Base-by-base conservation (phyloP, 2,888 invertebrate species). In the Hyalella azteca region DNA sequence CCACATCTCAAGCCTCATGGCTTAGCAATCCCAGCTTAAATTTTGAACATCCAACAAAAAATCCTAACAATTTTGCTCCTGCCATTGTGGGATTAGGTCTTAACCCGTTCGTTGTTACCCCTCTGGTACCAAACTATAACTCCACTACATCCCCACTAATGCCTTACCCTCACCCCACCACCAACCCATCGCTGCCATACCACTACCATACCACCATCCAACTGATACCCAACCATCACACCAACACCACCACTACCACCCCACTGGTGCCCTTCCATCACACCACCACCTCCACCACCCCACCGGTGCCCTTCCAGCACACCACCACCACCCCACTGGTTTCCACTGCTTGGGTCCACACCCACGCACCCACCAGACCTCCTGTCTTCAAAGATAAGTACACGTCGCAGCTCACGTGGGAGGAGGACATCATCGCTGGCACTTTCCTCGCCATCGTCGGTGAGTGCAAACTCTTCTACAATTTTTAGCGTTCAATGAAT, bases 381-480 rank as follows among this genome's bases (percentile, higher is more conserved):
- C 5, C 36, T 66, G 66, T 22, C 19, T 48, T 26, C 66, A 59
- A 40, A 2, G 80, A 83, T 54, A 83, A 85, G 39, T 84, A 82
- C 75, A 80, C 80, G 22, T 85, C 85, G 4, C 81, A 80, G 54
- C 79, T 85, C 22, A 73, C 73, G 15, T 81, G 81, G 79, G 77
- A 79, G 19, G 82, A 81, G 22, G 85, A 85, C 66, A 45, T 81
- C 49, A 73, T 84, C 9, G 83, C 83, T 13, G 85, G 83, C 29
- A 45, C 39, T 73, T 50, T 83, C 36, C 81, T 84, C 32, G 41
- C 84, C 5, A 4, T 81, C 7, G 78, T 83, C 26, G 84, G 85
- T 85, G 60, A 83, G 83, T 77, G 19, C 50, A 7, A 50, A 7
- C 50, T 50, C 50, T n/a, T n/a, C n/a, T n/a, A n/a, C n/a, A n/a